phyloP scores from a whole-genome alignment of 2,888 invertebrate genomes.

The Agrenia bidenticulata region DNA sequence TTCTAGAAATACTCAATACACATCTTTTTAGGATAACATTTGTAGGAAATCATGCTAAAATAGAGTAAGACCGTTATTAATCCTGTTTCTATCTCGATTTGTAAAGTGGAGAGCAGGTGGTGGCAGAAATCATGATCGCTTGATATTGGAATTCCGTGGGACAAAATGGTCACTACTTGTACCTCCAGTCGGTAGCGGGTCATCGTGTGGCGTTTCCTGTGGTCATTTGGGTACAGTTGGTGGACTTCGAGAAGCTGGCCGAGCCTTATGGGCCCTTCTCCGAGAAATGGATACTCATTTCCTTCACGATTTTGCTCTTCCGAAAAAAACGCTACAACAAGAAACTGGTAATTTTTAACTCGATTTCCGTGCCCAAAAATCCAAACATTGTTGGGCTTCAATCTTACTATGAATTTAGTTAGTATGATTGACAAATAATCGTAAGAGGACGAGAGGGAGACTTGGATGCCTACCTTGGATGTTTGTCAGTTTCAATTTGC shows the following conservation, averaged over 20 bases:
- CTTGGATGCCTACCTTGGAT: too few species aligned
- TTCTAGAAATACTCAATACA: too few species aligned
- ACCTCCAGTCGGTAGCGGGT: slow-evolving; percentile 60
- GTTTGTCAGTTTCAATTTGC: too few species aligned
- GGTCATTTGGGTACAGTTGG: slow-evolving; percentile 56
- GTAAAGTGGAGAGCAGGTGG: slow-evolving; percentile 64
- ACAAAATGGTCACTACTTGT: slow-evolving; percentile 63
- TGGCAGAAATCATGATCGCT: slow-evolving; percentile 64
- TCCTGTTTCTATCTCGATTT: not conserved
- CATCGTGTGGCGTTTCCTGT: slow-evolving; percentile 51
- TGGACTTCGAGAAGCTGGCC: slow-evolving; percentile 63
- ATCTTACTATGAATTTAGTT: too few species aligned
- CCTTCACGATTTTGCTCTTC: slow-evolving; percentile 57
- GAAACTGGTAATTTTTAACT: slow-evolving; percentile 31
- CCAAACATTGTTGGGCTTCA: too few species aligned
- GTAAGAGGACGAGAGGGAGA: too few species aligned
- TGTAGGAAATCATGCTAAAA: too few species aligned
- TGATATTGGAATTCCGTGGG: slow-evolving; percentile 64
- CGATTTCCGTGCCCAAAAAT: too few species aligned
- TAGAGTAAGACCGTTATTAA: too few species aligned
- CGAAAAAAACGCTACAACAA: slow-evolving; percentile 49
- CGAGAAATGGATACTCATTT: slow-evolving; percentile 62
- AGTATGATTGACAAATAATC: too few species aligned
- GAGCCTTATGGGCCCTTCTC: slow-evolving; percentile 61
- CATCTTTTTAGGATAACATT: too few species aligned